phyloP scores from a whole-genome alignment of 2,797 vertebrate species.

The Gallinago solitaria region DNA sequence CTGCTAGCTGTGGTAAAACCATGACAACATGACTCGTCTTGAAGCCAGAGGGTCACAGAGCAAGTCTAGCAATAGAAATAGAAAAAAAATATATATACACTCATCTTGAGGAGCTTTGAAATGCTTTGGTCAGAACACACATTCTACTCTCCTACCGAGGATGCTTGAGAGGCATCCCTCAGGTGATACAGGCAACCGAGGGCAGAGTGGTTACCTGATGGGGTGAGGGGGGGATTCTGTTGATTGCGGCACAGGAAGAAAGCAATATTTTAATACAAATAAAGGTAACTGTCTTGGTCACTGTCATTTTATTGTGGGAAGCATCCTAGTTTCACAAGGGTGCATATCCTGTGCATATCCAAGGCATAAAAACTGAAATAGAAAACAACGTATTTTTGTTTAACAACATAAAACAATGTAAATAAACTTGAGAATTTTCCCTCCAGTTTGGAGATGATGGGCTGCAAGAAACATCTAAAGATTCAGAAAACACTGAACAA shows the following conservation, averaged over 20 bases:
- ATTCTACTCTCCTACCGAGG: fast-evolving
- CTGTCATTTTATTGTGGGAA: not conserved
- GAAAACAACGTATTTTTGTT: not conserved
- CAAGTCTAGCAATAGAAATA: not conserved
- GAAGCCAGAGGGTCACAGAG: not conserved
- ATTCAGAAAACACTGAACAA: not conserved
- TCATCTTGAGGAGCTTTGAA: not conserved
- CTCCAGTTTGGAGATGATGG: not conserved
- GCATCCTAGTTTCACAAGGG: not conserved
- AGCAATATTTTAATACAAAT: not conserved
- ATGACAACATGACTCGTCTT: not conserved
- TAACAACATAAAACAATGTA: not conserved
- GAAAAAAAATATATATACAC: not conserved
- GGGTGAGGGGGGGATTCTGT: not conserved
- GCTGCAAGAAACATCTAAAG: not conserved
- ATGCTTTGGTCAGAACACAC: not conserved
- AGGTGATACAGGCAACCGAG: not conserved
- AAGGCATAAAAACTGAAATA: not conserved
- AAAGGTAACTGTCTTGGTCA: not conserved
- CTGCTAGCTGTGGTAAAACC: not conserved
- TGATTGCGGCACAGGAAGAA: not conserved
- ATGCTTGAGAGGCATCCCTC: not conserved
- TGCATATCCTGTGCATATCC: not conserved
- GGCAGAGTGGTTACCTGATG: not conserved
- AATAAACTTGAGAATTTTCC: not conserved